Percentiles rank a stretch among this genome's conserved stretches.
phyloP scores from a whole-genome alignment of 2,888 invertebrate species.

The Netelia virgata region DNA sequence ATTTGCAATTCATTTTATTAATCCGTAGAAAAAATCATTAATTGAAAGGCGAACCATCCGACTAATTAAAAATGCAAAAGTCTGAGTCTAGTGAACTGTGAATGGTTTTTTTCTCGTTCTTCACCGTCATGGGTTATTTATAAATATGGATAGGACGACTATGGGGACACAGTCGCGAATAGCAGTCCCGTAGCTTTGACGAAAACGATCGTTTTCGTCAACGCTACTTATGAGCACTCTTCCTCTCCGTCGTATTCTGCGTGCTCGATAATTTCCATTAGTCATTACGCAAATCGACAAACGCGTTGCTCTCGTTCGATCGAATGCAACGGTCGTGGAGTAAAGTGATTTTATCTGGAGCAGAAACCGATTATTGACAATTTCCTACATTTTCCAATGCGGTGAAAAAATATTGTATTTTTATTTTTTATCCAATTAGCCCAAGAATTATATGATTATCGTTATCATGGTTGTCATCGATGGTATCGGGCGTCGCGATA shows the following conservation, averaged over 20 bases:
- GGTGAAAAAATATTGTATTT: no score
- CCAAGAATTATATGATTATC: background rate
- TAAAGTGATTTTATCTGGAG: conserved; percentile 23
- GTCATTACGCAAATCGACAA: conserved; percentile 49
- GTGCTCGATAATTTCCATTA: conserved; percentile 48
- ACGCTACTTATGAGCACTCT: conserved; percentile 19
- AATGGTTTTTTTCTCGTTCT: background rate
- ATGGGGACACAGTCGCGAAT: conserved; percentile 31
- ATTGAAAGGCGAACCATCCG: background rate
- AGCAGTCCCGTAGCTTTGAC: conserved; percentile 27
- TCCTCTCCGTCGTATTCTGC: background rate
- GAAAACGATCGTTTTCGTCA: conserved; percentile 29
- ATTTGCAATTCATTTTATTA: background rate
- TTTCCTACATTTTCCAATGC: background rate
- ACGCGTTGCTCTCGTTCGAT: conserved; percentile 4
- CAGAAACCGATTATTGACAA: background rate
- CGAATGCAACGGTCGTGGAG: background rate
- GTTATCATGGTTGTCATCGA: background rate
- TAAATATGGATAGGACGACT: conserved; percentile 20
- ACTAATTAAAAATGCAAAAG: background rate
- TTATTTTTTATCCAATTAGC: background rate
- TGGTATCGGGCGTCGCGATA: background rate
- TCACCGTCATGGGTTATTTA: background rate
- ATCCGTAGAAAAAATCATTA: background rate
- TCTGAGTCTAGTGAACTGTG: background rate